A percentile compares a stretch with the other conserved stretches of the same genome.
Conservation (phyloP, 2,797 vertebrate genomes). For the Chelon labrosus region DNA sequence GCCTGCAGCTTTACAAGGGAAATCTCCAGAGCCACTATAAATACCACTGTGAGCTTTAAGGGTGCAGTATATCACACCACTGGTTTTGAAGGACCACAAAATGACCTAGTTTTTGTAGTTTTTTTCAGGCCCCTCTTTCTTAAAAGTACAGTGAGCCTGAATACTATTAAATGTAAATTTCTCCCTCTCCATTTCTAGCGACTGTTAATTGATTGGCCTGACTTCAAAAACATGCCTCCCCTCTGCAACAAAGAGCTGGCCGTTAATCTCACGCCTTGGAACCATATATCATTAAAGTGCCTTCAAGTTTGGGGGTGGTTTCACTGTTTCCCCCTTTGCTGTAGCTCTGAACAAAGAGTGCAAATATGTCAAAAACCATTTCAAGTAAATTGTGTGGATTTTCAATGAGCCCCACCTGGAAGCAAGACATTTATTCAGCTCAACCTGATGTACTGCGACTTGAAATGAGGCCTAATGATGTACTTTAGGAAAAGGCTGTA, state of each 20-base stretch:
- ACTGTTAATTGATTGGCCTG: constrained; percentile 81
- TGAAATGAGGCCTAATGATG: constrained; percentile 73
- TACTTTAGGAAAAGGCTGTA: constrained; percentile 52
- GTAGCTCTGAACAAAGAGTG: constrained; percentile 58
- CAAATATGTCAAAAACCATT: constrained; percentile 68
- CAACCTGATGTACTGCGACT: constrained; percentile 62
- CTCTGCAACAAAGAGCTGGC: constrained; percentile 69
- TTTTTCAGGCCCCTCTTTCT: constrained; percentile 16
- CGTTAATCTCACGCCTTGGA: constrained; percentile 64
- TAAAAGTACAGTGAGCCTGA: constrained; percentile 71
- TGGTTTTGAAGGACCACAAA: constrained; percentile 75
- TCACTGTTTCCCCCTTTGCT: constrained; percentile 22
- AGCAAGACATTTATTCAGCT: constrained; percentile 63
- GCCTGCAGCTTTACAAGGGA: constrained; percentile 90
- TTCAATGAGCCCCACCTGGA: constrained; percentile 72
- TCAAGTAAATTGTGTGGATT: constrained; percentile 59
- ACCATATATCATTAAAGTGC: constrained; percentile 72
- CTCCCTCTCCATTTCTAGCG: constrained; percentile 67
- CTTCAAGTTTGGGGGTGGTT: constrained; percentile 52
- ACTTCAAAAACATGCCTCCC: constrained; percentile 77
- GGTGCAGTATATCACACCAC: constrained; percentile 83
- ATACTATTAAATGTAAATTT: constrained; percentile 81
- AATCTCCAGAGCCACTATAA: constrained; percentile 85
- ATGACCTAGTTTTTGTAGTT: constrained; percentile 66
- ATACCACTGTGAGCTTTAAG: constrained; percentile 83